These are phyloP conservation scores for Oxycera nigricornis DNA, from an alignment of 2,888 invertebrate species.

Conservation along the genomic window DNA sequence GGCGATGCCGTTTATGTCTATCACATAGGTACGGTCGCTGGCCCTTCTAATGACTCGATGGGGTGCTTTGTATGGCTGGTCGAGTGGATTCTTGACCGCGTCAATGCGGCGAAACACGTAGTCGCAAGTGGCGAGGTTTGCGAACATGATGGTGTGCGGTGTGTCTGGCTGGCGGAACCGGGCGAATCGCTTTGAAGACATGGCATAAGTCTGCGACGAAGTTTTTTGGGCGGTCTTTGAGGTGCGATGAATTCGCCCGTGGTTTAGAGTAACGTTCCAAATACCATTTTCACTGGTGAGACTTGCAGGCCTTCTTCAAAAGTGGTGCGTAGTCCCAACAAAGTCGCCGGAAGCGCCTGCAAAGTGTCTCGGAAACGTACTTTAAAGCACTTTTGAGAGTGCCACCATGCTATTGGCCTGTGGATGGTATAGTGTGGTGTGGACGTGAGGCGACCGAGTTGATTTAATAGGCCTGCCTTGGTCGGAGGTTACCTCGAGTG, in stretches of 20 bases:
- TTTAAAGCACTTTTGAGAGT: background rate
- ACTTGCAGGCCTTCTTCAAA: background rate
- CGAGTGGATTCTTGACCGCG: background rate
- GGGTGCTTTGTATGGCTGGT: background rate
- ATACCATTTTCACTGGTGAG: background rate
- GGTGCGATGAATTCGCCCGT: background rate
- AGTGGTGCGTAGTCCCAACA: background rate
- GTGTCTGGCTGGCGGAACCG: background rate
- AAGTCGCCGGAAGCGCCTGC: background rate
- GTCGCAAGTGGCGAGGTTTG: background rate
- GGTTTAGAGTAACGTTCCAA: background rate
- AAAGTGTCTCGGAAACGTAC: background rate
- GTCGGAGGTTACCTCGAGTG: background rate
- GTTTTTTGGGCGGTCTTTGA: background rate
- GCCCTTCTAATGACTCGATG: background rate
- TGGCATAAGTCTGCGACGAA: background rate
- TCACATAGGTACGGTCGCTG: background rate
- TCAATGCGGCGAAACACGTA: background rate
- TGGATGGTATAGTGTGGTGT: background rate
- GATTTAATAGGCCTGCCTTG: background rate
- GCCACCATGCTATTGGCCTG: background rate
- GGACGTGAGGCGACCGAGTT: background rate
- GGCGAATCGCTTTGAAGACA: too few relatives aligned
- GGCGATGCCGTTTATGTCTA: background rate
- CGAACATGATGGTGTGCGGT: background rate